Base-by-base conservation (phyloP, 2,113 vertebrate genomes). In the Upupa epops region DNA sequence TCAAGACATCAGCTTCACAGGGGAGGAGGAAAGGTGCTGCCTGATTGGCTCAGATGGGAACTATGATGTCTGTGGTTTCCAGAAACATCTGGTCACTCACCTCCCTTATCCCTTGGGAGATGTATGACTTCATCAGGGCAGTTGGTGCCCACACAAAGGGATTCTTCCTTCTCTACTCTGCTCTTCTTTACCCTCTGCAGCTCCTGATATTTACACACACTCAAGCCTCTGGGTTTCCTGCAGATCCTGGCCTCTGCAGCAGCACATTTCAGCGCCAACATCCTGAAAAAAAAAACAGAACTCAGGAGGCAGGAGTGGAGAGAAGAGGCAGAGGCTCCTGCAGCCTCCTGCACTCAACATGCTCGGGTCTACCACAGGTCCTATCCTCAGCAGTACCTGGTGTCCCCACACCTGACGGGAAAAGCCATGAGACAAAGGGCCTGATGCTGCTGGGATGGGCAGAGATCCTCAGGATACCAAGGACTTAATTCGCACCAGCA, bases 401-500 rank as follows among this genome's bases (percentile, higher is more conserved):
- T 46, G 11, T 6, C 18, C 17, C 4, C 51, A 7, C 29, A 42
- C 34, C 51, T 31, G n/a, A 15, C n/a, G n/a, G n/a, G n/a, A n/a
- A 56, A 51, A 83, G 11, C n/a, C 63, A 26, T 37, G 29, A 54
- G 52, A 25, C 52, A 40, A 54, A 70, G 71, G 28, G 16, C 28
- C 49, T 49, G 61, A n/a, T 24, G 40, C 42, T 29, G 13, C 17
- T 3, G 49, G 31, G 40, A 20, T 42, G 34, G 31, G 56, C 76
- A 51, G 34, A 64, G 69, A 13, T 13, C 49, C 34, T 37, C 28
- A 12, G n/a, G 31, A 32, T 48, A 32, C 9, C 2, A 0, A 64
- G 28, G 42, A 16, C 26, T 36, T 19, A 2, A 36, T 25, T 45
- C 56, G 45, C 58, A 56, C 7, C 1, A 0, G 4, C 18, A 36